Evolutionary conservation across 2,113 vertebrate genomes (phyloP).

Genomic region (Calcarius ornatus): DNA sequence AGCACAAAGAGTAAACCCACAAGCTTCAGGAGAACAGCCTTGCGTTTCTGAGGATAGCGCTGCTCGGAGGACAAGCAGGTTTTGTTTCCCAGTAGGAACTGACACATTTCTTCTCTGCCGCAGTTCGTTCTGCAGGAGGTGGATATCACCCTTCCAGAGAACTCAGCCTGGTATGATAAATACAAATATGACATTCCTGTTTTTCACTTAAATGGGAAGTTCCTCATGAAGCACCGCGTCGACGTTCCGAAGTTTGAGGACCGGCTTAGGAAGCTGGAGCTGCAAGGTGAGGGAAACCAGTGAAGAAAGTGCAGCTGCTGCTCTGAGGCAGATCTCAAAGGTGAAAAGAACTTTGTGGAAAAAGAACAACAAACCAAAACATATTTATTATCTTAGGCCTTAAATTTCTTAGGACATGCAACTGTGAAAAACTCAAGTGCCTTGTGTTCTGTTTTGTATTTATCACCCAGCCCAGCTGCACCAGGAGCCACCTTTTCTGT

Average conservation of each 20-base stretch:
- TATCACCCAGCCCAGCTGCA: background rate
- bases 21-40: background rate
- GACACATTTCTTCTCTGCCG: background rate
- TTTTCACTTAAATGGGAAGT: conserved; percentile 85
- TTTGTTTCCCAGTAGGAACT: background rate
- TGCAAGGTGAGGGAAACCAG: background rate
- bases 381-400: background rate
- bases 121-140: conserved; percentile 86
- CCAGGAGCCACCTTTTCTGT: background rate
- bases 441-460: background rate
- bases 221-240: conserved; percentile 86
- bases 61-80: background rate
- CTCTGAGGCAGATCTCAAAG: background rate
- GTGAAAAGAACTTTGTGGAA: background rate
- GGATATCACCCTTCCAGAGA: conserved; percentile 83
- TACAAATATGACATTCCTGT: conserved; percentile 87
- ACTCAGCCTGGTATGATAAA: conserved; percentile 78
- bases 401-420: background rate
- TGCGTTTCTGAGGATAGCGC: background rate
- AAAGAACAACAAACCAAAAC: too few species aligned
- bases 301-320: background rate
- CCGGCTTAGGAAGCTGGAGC: conserved; percentile 69
- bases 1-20: background rate
- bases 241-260: conserved; percentile 77
- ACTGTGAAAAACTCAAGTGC: background rate